Evolutionary conservation across 2,888 invertebrate genomes (phyloP).

Genomic region (Phania funesta): DNA sequence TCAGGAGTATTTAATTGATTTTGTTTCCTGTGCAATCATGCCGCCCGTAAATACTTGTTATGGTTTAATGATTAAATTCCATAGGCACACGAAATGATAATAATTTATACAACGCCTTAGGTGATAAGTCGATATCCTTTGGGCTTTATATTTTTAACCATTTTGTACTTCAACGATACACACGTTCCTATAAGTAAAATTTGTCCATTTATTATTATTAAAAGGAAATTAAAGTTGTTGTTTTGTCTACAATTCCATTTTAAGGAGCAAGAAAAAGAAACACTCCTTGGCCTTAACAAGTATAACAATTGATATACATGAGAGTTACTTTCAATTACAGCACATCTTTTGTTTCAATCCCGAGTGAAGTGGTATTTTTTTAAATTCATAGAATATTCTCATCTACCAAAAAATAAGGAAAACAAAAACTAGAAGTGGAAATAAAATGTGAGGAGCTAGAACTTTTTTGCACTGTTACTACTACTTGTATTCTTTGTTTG

Average conservation of each 20-base stretch:
- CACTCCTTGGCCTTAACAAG: constrained; percentile 52
- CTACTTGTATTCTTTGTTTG: not conserved
- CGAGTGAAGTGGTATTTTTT: constrained; percentile 48
- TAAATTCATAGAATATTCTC: constrained; percentile 52
- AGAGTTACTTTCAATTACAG: constrained; percentile 76
- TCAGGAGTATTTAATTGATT: no score
- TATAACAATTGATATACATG: constrained; percentile 64
- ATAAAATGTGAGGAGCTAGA: constrained; percentile 43
- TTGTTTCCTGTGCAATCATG: no score
- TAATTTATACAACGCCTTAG: not conserved
- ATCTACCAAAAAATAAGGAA: constrained; percentile 9
- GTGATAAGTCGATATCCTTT: not conserved
- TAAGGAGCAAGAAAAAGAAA: constrained; percentile 3
- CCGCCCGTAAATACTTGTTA: no score
- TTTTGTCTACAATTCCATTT: constrained; percentile 3
- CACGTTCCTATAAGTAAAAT: not conserved
- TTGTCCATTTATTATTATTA: not conserved
- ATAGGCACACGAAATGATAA: no score
- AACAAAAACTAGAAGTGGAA: constrained; percentile 26
- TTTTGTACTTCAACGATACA: not conserved
- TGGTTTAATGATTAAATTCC: no score
- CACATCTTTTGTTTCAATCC: constrained; percentile 69
- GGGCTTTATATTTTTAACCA: not conserved
- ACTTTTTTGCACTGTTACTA: not conserved
- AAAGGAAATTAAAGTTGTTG: constrained; percentile 1